A percentile compares a stretch with the other conserved stretches of the same genome.
These are phyloP conservation scores for Hetaerina titia DNA, from an alignment of 2,888 invertebrate species.

Conservation along the genomic window DNA sequence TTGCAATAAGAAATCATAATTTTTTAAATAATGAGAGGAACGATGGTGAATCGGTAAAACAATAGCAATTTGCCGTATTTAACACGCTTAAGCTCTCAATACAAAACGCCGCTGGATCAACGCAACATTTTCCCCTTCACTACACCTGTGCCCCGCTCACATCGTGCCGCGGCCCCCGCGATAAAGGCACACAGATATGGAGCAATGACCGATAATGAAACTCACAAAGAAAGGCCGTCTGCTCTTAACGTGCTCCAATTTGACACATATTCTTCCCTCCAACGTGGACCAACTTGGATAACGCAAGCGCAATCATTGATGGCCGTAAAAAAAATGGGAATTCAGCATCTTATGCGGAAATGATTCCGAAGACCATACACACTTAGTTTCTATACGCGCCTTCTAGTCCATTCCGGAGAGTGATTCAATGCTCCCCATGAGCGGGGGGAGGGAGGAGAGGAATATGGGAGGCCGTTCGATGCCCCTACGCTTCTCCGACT, in stretches of 20 bases:
- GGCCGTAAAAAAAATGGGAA: not conserved
- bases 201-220: constrained; percentile 44
- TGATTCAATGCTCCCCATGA: not conserved
- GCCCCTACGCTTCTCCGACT: constrained; percentile 1
- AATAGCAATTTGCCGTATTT: not conserved
- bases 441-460: not conserved
- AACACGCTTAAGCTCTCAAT: not conserved
- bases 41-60: not conserved
- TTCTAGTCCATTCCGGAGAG: constrained; percentile 3
- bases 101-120: not conserved
- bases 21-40: not conserved
- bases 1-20: not conserved
- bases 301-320: not conserved
- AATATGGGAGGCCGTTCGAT: constrained; percentile 10
- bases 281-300: not conserved
- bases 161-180: not conserved
- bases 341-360: not conserved
- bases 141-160: not conserved
- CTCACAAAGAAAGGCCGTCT: constrained; percentile 2
- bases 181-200: constrained; percentile 11
- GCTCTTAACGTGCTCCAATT: not conserved
- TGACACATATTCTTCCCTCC: not conserved
- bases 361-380: not conserved
- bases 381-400: not conserved
- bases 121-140: not conserved